Conservation (phyloP, 1,140 invertebrate species). For the Drosophila triauraria region DNA sequence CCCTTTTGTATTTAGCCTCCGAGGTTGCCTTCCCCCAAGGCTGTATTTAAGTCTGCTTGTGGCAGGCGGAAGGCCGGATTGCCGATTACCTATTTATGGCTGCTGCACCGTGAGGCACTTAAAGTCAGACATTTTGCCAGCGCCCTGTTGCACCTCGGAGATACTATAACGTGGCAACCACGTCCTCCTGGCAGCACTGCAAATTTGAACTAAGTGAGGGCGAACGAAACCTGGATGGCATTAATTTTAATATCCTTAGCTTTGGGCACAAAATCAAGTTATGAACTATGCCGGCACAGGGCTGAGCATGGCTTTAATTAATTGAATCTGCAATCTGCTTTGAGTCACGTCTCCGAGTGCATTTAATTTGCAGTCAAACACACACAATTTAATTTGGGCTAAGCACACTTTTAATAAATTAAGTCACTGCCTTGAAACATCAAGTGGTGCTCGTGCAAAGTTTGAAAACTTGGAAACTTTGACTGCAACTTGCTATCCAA, state of each 20-base stretch:
- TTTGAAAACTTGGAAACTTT: neutral
- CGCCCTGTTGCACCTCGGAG: conserved; percentile 16
- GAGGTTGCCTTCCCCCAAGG: conserved; percentile 1
- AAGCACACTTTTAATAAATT: conserved; percentile 25
- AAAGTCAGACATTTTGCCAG: conserved; percentile 17
- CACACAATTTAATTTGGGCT: conserved; percentile 7
- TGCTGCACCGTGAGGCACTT: conserved; percentile 18
- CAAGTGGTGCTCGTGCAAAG: conserved; percentile 8
- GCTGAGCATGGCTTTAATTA: conserved; percentile 9
- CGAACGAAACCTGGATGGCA: conserved; percentile 8
- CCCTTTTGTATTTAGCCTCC: conserved; percentile 4
- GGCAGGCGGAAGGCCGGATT: neutral
- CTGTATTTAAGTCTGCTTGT: conserved; percentile 10
- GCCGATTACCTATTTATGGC: conserved; percentile 24
- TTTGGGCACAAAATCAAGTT: conserved; percentile 26
- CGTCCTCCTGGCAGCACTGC: neutral
- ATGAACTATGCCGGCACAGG: conserved; percentile 12
- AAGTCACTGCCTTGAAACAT: conserved; percentile 14
- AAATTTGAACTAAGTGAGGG: conserved; percentile 2
- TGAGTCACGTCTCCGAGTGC: conserved; percentile 39
- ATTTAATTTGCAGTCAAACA: conserved; percentile 21
- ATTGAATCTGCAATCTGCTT: conserved; percentile 41
- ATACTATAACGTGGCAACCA: conserved; percentile 4
- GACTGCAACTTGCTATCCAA: conserved; percentile 13
- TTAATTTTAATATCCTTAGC: conserved; percentile 29